A percentile compares a stretch with the other conserved stretches of the same genome.
These are phyloP conservation scores for Fundulus diaphanus DNA, from an alignment of 2,797 vertebrate genomes.

Conservation along the genomic window DNA sequence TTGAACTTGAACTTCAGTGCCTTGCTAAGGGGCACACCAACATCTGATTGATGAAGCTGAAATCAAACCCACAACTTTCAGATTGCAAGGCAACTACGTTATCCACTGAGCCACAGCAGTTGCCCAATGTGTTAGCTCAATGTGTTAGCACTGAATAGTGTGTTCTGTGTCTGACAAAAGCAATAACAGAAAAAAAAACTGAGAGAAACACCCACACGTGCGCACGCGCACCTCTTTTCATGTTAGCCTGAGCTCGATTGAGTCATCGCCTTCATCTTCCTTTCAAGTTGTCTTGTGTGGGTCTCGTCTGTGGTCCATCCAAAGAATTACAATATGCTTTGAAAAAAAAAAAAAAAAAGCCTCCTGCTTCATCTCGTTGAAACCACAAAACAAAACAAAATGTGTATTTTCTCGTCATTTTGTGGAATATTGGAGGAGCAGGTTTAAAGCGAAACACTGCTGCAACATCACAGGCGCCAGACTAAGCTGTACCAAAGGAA, in stretches of 20 bases:
- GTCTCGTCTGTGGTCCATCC: conserved; percentile 52
- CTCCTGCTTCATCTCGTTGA: conserved; percentile 38
- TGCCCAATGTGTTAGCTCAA: too few species aligned
- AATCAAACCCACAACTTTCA: too few species aligned
- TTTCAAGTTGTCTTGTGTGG: conserved; percentile 68
- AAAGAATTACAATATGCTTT: conserved; percentile 54
- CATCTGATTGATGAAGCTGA: too few species aligned
- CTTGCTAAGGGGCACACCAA: too few species aligned
- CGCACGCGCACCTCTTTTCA: conserved; percentile 52
- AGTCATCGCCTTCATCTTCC: conserved; percentile 72
- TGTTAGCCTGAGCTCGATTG: conserved; percentile 56
- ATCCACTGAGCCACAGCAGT: too few species aligned
- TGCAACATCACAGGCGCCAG: conserved; percentile 45
- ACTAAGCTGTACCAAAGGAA: conserved; percentile 44
- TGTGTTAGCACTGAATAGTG: conserved; percentile 41
- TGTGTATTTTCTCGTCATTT: conserved; percentile 34
- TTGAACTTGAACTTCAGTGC: too few species aligned
- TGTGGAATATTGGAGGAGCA: conserved; percentile 23
- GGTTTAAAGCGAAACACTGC: conserved; percentile 46
- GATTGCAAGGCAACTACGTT: too few species aligned
- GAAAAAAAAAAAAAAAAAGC: too few species aligned
- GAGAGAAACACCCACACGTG: conserved; percentile 16
- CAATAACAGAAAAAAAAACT: conserved; percentile 22
- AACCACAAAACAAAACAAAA: conserved; percentile 40
- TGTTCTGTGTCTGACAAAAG: conserved; percentile 41